Percentiles rank a stretch among this genome's conserved stretches.
Evolutionary conservation across 2,888 invertebrate species (phyloP).

Genomic region (Oxycera nigricornis): DNA sequence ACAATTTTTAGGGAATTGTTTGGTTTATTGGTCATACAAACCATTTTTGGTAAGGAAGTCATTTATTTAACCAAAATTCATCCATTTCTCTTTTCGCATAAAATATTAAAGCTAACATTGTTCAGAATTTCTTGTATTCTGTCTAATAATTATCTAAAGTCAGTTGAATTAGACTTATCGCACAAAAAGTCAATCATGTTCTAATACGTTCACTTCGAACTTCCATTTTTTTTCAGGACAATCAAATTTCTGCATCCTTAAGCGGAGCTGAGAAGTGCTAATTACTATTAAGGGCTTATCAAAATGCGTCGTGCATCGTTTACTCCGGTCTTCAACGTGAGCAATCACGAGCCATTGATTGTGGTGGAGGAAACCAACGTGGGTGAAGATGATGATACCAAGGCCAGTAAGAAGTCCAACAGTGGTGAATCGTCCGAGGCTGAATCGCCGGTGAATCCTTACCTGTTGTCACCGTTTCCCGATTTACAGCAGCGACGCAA

Average conservation of each 20-base stretch:
- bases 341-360: conserved; percentile 77
- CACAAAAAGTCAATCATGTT: too few relatives aligned
- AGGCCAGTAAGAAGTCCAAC: conserved; percentile 60
- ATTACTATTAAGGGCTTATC: neutral
- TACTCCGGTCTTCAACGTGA: conserved; percentile 66
- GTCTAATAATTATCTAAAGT: too few relatives aligned
- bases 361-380: conserved; percentile 80
- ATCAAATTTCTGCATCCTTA: conserved; percentile 5
- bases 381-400: conserved; percentile 70
- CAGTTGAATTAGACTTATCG: too few relatives aligned
- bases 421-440: conserved; percentile 70
- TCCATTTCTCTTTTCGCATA: too few relatives aligned
- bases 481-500: conserved; percentile 78
- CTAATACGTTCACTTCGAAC: neutral
- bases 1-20: too few relatives aligned
- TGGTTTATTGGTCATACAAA: too few relatives aligned
- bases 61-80: too few relatives aligned
- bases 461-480: conserved; percentile 80
- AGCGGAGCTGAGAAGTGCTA: neutral
- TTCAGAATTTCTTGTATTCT: too few relatives aligned
- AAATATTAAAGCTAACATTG: too few relatives aligned
- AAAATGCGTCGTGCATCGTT: conserved; percentile 74
- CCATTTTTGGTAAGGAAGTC: too few relatives aligned
- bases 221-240: conserved; percentile 35
- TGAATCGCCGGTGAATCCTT: conserved; percentile 82